phyloP scores from a whole-genome alignment of 1,140 invertebrate species.

The Macrobrachium rosenbergii region DNA sequence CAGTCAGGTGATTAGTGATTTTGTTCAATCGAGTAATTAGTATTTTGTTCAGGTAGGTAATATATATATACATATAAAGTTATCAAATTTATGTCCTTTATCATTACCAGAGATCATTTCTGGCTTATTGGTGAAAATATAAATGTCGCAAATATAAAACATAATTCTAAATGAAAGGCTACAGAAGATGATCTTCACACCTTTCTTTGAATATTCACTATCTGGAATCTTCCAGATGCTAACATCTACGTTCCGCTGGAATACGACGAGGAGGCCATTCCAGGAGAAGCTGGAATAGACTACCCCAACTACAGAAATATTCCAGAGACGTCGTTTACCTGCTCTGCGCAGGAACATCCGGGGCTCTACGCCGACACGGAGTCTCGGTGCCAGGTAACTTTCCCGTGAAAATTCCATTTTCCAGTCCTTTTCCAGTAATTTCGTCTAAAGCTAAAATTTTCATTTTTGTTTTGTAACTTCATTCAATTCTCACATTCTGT shows the following conservation, averaged over 20 bases:
- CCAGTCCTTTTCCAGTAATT: too few species aligned
- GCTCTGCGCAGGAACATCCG: constrained; percentile 70
- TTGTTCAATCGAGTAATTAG: neutral
- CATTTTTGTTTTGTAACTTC: too few species aligned
- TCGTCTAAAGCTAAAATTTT: too few species aligned
- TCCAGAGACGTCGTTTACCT: constrained; percentile 71
- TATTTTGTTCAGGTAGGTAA: too few species aligned
- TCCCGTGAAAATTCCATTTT: too few species aligned
- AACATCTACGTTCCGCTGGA: constrained; percentile 65
- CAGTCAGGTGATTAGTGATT: constrained; percentile 49
- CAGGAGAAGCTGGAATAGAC: constrained; percentile 71
- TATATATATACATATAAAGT: too few species aligned
- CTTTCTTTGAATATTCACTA: neutral
- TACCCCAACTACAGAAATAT: constrained; percentile 70
- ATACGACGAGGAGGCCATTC: constrained; percentile 67
- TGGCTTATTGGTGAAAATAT: too few species aligned
- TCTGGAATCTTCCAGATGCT: constrained; percentile 17
- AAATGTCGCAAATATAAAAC: too few species aligned
- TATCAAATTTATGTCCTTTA: too few species aligned
- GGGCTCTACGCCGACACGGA: constrained; percentile 73
- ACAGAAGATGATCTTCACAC: neutral
- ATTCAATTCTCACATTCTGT: too few species aligned
- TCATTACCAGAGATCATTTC: too few species aligned
- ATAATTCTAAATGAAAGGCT: too few species aligned
- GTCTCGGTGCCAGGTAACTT: constrained; percentile 71